phyloP scores from a whole-genome alignment of 2,113 vertebrate species.

The Ranitomeya imitator region DNA sequence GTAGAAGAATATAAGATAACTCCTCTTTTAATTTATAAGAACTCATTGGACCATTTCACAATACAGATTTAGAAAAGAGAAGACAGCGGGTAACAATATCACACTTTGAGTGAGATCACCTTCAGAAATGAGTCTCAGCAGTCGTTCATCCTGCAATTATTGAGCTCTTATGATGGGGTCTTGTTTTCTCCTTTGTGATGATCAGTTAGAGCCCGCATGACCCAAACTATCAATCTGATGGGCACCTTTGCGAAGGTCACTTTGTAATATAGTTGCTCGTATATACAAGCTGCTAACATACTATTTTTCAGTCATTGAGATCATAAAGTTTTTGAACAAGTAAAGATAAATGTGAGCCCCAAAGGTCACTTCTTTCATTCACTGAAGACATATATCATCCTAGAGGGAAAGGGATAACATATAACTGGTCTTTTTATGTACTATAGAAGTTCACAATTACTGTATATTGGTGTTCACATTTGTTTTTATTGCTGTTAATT shows the following conservation, averaged over 20 bases:
- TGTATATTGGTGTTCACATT: not conserved
- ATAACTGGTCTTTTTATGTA: conserved; percentile 8
- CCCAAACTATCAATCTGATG: conserved; percentile 6
- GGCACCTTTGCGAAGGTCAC: conserved; percentile 23
- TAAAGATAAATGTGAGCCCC: conserved; percentile 26
- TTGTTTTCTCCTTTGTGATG: conserved; percentile 5
- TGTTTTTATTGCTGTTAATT: not conserved
- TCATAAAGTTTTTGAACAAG: conserved; percentile 35
- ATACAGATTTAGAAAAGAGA: conserved; percentile 1
- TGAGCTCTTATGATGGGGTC: conserved; percentile 14
- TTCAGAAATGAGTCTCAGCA: conserved; percentile 22
- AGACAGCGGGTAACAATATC: conserved; percentile 7
- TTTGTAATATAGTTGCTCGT: not conserved
- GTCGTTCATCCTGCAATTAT: conserved; percentile 36
- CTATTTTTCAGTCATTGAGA: conserved; percentile 29
- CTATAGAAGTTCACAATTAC: not conserved
- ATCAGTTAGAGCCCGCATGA: conserved; percentile 16
- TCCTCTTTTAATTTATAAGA: not conserved
- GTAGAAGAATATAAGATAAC: not conserved
- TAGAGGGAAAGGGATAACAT: not conserved
- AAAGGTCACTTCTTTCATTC: conserved; percentile 31
- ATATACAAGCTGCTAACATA: conserved; percentile 36
- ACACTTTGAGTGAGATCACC: not conserved
- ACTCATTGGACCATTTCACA: conserved; percentile 14
- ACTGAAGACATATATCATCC: conserved; percentile 13